Evolutionary conservation across 2,888 invertebrate species (phyloP).

Genomic region (Eremobia ochroleuca): DNA sequence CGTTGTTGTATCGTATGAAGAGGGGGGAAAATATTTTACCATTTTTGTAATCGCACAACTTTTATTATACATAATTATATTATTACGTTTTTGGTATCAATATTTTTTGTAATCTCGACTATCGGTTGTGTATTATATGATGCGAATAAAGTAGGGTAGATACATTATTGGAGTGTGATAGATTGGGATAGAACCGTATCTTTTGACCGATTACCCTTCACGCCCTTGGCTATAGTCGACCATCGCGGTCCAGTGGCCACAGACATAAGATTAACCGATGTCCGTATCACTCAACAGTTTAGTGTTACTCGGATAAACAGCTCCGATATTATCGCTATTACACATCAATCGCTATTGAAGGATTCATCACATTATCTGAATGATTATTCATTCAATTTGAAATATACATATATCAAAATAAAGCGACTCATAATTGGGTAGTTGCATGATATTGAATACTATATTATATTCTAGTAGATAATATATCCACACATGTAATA

Average conservation of each 20-base stretch:
- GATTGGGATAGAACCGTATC: conserved; percentile 69
- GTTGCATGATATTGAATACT: no score
- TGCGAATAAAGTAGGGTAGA: conserved; percentile 58
- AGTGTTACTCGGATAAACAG: conserved; percentile 62
- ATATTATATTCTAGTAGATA: no score
- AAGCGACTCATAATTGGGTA: no score
- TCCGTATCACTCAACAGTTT: conserved; percentile 69
- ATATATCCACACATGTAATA: no score
- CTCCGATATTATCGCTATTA: conserved; percentile 58
- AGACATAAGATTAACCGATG: conserved; percentile 70
- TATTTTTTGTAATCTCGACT: conserved; percentile 24
- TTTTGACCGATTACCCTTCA: conserved; percentile 76
- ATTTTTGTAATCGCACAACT: conserved; percentile 9
- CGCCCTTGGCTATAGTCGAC: conserved; percentile 67
- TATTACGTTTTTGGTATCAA: conserved; percentile 27
- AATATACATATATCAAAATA: conserved; percentile 16
- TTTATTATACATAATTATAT: background rate
- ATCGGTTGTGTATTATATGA: conserved; percentile 29
- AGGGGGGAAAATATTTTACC: conserved; percentile 11
- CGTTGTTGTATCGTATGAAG: conserved; percentile 25
- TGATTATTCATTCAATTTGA: conserved; percentile 21
- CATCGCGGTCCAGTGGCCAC: conserved; percentile 66
- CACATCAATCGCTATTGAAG: conserved; percentile 47
- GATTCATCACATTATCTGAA: conserved; percentile 46
- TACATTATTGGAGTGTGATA: conserved; percentile 64